A percentile compares a stretch with the other conserved stretches of the same genome.
These are phyloP conservation scores for Pandemis cinnamomeana DNA, from an alignment of 2,888 invertebrate species.

Conservation along the genomic window DNA sequence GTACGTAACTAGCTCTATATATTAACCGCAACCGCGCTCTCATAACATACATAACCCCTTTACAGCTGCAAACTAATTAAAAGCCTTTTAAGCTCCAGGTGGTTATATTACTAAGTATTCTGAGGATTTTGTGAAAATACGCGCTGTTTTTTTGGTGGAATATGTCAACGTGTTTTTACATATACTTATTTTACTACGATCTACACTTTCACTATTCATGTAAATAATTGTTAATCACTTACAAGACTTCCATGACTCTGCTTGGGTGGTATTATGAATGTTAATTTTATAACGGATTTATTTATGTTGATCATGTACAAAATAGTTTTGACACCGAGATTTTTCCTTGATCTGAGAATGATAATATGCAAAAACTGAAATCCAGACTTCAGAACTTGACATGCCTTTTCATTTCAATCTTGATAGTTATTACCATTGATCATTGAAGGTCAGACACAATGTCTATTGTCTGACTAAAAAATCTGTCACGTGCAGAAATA, in stretches of 20 bases:
- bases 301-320: not conserved
- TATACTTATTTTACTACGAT: not conserved
- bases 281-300: not conserved
- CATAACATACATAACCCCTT: not conserved
- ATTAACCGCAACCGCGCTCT: not conserved
- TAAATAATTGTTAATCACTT: not conserved
- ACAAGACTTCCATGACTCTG: conserved; percentile 1
- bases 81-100: conserved; percentile 6
- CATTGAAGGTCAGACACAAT: not conserved
- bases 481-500: too few species aligned
- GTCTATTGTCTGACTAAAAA: not conserved
- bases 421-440: not conserved
- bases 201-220: not conserved
- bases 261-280: not conserved
- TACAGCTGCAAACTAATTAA: conserved; percentile 12
- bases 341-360: not conserved
- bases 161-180: not conserved
- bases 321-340: conserved; percentile 1
- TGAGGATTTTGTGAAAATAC: not conserved
- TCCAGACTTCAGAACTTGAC: not conserved
- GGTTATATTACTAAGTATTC: not conserved
- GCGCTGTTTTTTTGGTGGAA: not conserved
- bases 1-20: not conserved
- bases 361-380: not conserved
- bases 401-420: not conserved